phyloP scores from a whole-genome alignment of 2,888 invertebrate species.

The Cynaeus angustus region DNA sequence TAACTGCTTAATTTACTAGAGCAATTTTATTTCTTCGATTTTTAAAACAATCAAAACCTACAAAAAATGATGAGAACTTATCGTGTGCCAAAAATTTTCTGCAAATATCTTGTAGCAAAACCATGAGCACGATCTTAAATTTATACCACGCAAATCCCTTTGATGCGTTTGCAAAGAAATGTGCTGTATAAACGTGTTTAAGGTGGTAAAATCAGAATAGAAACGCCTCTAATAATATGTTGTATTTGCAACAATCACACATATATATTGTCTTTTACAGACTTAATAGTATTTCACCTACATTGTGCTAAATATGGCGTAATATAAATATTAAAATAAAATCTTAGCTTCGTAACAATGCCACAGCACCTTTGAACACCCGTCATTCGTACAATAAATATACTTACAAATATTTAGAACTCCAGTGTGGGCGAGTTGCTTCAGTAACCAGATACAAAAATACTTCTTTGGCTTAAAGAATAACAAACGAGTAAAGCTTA shows the following conservation, averaged over 20 bases:
- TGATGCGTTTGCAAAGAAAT: too few species aligned
- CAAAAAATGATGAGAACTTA: too few species aligned
- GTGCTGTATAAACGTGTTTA: too few species aligned
- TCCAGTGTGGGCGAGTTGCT: constrained; percentile 1
- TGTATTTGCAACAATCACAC: constrained; percentile 41
- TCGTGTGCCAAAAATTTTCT: too few species aligned
- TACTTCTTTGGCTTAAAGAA: constrained; percentile 25
- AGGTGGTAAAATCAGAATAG: too few species aligned
- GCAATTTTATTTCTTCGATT: too few species aligned
- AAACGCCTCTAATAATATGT: background rate
- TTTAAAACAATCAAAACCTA: too few species aligned
- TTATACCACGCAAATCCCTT: too few species aligned
- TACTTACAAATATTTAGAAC: constrained; percentile 5
- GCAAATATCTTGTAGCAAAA: too few species aligned
- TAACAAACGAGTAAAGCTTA: constrained; percentile 48
- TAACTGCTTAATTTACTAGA: too few species aligned
- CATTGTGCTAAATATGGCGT: constrained; percentile 5
- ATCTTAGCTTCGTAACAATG: constrained; percentile 11
- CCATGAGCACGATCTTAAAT: too few species aligned
- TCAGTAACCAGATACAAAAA: constrained; percentile 27
- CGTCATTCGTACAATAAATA: constrained; percentile 1
- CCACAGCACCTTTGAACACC: constrained; percentile 5
- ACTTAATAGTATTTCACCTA: constrained; percentile 37
- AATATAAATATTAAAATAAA: constrained; percentile 9
- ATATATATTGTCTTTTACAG: constrained; percentile 54